These are phyloP conservation scores for Hyalella azteca DNA, from an alignment of 2,888 invertebrate species.

Conservation along the genomic window DNA sequence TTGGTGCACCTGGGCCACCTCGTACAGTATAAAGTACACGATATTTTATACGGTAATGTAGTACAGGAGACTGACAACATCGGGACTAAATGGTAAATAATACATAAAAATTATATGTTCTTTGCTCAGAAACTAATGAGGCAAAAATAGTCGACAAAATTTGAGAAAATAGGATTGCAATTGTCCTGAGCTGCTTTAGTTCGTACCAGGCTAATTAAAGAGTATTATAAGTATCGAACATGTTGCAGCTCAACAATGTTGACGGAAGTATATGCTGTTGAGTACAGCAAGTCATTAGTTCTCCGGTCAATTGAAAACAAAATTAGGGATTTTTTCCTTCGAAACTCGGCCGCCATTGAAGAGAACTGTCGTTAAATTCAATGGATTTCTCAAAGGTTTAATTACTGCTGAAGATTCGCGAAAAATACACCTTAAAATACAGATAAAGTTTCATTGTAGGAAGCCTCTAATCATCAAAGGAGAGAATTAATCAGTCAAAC, in stretches of 20 bases:
- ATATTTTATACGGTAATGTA: no score
- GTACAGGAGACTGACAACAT: no score
- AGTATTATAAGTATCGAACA: neutral
- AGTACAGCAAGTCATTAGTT: neutral
- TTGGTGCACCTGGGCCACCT: no score
- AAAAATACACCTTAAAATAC: neutral
- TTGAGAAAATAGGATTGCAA: neutral
- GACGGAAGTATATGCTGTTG: neutral
- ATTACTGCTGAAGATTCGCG: neutral
- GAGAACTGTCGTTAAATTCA: neutral
- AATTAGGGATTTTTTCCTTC: neutral
- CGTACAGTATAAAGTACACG: no score
- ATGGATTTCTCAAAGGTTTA: neutral
- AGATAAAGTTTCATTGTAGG: neutral
- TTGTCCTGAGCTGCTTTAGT: neutral
- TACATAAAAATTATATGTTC: no score
- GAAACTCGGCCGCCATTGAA: neutral
- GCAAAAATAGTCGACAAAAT: neutral
- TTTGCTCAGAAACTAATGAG: no score
- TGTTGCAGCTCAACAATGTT: neutral
- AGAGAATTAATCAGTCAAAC: slow-evolving; percentile 19
- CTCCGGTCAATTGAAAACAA: neutral
- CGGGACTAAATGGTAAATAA: no score
- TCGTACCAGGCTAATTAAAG: neutral
- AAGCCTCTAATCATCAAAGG: neutral